These are phyloP conservation scores for Patella depressa DNA, from an alignment of 2,888 invertebrate species.

Conservation along the genomic window DNA sequence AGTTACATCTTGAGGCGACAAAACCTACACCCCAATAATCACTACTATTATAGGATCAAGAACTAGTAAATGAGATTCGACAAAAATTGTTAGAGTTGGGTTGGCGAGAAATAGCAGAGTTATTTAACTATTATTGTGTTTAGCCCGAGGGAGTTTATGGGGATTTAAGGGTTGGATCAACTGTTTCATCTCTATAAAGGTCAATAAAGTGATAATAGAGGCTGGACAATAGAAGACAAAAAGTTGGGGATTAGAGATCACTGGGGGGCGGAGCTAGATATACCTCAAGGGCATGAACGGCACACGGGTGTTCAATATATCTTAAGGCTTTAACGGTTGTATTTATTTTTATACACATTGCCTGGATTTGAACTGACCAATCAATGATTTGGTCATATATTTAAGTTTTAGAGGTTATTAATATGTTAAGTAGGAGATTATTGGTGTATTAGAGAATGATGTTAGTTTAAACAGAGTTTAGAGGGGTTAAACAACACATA, in stretches of 20 bases:
- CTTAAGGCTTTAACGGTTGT: too few relatives aligned
- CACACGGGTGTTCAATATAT: background rate
- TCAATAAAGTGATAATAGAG: background rate
- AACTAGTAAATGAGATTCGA: too few relatives aligned
- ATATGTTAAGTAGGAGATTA: too few relatives aligned
- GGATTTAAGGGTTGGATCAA: conserved; percentile 7
- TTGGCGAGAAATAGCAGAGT: too few relatives aligned
- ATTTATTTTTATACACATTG: background rate
- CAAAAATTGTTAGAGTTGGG: too few relatives aligned
- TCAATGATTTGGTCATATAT: background rate
- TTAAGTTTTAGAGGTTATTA: background rate
- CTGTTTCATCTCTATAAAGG: background rate
- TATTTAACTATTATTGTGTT: too few relatives aligned
- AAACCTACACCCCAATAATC: too few relatives aligned
- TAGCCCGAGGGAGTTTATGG: too few relatives aligned
- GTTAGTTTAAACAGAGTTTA: too few relatives aligned
- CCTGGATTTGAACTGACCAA: conserved; percentile 1
- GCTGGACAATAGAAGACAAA: background rate
- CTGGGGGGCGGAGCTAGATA: background rate
- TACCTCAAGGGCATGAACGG: background rate
- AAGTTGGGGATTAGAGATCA: background rate
- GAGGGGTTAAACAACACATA: background rate
- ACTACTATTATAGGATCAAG: too few relatives aligned
- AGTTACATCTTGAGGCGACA: too few relatives aligned
- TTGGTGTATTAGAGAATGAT: too few relatives aligned